A percentile compares a stretch with the other conserved stretches of the same genome.
phyloP scores from a whole-genome alignment of 2,797 vertebrate genomes.

The Heteromormyrus szaboi region DNA sequence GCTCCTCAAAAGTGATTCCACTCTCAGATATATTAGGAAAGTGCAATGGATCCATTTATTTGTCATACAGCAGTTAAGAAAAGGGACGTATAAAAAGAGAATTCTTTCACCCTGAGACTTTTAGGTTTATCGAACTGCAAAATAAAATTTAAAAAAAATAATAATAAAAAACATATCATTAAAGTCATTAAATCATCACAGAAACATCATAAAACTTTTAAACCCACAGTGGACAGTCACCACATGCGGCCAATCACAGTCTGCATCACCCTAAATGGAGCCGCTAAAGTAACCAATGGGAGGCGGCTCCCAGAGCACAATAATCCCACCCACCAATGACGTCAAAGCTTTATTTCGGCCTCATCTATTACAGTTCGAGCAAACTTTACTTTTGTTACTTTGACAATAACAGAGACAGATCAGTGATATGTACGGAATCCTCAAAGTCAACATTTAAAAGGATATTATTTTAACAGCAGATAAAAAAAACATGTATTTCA shows the following conservation, averaged over 20 bases:
- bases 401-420: neutral
- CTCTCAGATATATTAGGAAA: neutral
- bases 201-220: neutral
- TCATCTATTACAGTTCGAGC: neutral
- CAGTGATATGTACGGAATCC: neutral
- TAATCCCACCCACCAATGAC: neutral
- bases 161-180: neutral
- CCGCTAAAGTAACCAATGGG: neutral
- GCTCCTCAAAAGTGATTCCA: neutral
- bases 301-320: neutral
- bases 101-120: neutral
- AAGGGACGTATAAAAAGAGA: neutral
- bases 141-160: neutral
- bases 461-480: neutral
- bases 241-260: neutral
- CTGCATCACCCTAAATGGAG: neutral
- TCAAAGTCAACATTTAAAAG: neutral
- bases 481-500: neutral
- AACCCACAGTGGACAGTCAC: neutral
- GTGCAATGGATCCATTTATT: neutral
- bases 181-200: neutral
- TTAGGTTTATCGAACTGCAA: neutral
- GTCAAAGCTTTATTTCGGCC: neutral
- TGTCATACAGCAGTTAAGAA: conserved; percentile 1
- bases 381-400: neutral